Percentiles rank a stretch among this genome's conserved stretches.
phyloP scores from a whole-genome alignment of 2,797 vertebrate genomes.

The Syngnathus rostellatus region DNA sequence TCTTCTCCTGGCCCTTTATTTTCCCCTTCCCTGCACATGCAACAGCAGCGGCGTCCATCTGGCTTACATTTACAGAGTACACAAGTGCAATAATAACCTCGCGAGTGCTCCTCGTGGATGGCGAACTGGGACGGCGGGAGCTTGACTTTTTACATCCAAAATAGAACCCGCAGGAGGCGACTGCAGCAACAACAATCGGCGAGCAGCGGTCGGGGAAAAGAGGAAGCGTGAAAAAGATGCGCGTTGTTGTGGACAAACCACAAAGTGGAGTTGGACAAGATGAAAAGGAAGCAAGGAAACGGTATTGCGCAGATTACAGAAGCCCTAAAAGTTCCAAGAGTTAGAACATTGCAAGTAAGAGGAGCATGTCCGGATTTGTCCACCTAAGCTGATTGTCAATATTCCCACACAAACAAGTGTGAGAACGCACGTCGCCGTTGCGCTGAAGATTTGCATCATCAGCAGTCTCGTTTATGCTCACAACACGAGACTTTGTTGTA shows the following conservation, averaged over 20 bases:
- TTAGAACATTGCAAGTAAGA: neutral
- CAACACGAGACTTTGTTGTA: neutral
- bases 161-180: slow-evolving; percentile 54
- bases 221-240: slow-evolving; percentile 38
- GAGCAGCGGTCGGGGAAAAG: slow-evolving; percentile 31
- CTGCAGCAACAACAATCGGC: slow-evolving; percentile 47
- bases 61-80: slow-evolving; percentile 62
- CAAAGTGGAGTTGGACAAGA: neutral
- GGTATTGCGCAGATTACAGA: neutral
- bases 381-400: neutral
- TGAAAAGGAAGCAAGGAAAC: slow-evolving; percentile 14
- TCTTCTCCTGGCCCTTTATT: neutral
- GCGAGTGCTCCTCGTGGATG: slow-evolving; percentile 51
- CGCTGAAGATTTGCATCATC: neutral
- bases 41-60: slow-evolving; percentile 52
- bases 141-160: slow-evolving; percentile 56
- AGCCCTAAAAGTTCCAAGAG: neutral
- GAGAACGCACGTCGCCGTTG: neutral
- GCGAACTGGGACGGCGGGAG: slow-evolving; percentile 55
- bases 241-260: slow-evolving; percentile 7
- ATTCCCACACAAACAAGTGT: neutral
- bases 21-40: slow-evolving; percentile 34
- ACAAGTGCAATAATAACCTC: slow-evolving; percentile 60
- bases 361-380: neutral
- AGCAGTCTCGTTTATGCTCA: neutral